Percentiles rank a stretch among this genome's conserved stretches.
Conservation (phyloP, 1,140 invertebrate genomes). For the Drosophila bipectinata region DNA sequence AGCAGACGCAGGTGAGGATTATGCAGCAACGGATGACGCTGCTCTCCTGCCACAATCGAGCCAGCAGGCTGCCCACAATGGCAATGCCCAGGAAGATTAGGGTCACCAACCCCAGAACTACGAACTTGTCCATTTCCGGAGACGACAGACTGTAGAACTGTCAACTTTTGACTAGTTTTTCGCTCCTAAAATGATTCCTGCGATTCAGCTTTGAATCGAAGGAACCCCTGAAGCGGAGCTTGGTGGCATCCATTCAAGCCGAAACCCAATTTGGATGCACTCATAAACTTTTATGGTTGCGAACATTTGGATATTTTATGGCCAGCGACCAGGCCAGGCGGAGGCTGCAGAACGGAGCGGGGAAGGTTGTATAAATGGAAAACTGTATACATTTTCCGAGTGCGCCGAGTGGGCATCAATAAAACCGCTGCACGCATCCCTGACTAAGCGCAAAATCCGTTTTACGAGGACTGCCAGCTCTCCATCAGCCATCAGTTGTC, state of each 20-base stretch:
- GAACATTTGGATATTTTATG: constrained; percentile 71
- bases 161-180: constrained; percentile 53
- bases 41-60: constrained; percentile 29
- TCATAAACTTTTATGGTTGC: constrained; percentile 70
- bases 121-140: constrained; percentile 41
- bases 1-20: constrained; percentile 48
- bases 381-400: constrained; percentile 77
- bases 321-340: constrained; percentile 23
- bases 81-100: constrained; percentile 40
- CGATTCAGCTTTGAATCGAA: neutral
- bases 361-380: constrained; percentile 69
- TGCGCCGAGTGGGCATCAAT: constrained; percentile 47
- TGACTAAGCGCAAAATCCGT: constrained; percentile 78
- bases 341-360: constrained; percentile 56
- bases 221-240: constrained; percentile 6
- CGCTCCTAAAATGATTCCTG: constrained; percentile 12
- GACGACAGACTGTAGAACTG: constrained; percentile 11
- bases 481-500: constrained; percentile 32
- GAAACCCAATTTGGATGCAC: constrained; percentile 58
- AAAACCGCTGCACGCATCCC: constrained; percentile 58
- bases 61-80: constrained; percentile 15
- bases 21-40: constrained; percentile 47
- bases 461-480: constrained; percentile 53
- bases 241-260: constrained; percentile 9
- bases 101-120: constrained; percentile 16